Percentiles rank a stretch among this genome's conserved stretches.
Evolutionary conservation across 2,888 invertebrate species (phyloP).

Genomic region (Leistus spinibarbis): DNA sequence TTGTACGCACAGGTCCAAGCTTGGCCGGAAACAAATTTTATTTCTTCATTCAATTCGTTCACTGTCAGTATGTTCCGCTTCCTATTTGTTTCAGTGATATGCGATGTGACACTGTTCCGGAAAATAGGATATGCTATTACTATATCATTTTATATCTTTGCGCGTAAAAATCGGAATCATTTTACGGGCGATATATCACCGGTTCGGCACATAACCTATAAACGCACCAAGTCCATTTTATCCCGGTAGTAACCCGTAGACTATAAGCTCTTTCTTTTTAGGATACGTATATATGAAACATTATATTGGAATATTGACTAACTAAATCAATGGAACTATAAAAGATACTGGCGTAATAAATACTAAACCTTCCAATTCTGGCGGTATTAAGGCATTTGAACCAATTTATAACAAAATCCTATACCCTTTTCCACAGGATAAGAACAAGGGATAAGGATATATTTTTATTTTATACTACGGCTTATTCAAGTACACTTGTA

Average conservation of each 20-base stretch:
- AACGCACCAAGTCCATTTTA: not conserved
- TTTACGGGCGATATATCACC: constrained; percentile 34
- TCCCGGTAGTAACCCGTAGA: not conserved
- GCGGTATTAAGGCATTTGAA: not conserved
- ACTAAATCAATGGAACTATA: not conserved
- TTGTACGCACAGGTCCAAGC: not conserved
- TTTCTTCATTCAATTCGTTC: constrained; percentile 37
- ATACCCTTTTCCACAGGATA: too few species aligned
- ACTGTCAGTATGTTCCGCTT: constrained; percentile 25
- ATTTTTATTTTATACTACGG: too few species aligned
- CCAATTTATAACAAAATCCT: not conserved
- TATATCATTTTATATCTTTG: constrained; percentile 34
- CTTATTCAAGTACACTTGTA: too few species aligned
- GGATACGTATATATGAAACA: not conserved
- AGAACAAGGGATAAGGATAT: too few species aligned
- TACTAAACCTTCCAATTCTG: not conserved
- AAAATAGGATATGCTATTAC: constrained; percentile 21
- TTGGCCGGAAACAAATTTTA: constrained; percentile 28
- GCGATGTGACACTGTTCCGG: not conserved
- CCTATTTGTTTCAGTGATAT: constrained; percentile 19
- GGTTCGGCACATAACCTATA: not conserved
- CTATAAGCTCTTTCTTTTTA: not conserved
- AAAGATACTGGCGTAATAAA: not conserved
- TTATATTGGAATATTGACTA: not conserved
- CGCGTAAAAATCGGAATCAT: constrained; percentile 37